Base-by-base conservation (phyloP, 2,797 vertebrate species). In the Serranus cabrilla region DNA sequence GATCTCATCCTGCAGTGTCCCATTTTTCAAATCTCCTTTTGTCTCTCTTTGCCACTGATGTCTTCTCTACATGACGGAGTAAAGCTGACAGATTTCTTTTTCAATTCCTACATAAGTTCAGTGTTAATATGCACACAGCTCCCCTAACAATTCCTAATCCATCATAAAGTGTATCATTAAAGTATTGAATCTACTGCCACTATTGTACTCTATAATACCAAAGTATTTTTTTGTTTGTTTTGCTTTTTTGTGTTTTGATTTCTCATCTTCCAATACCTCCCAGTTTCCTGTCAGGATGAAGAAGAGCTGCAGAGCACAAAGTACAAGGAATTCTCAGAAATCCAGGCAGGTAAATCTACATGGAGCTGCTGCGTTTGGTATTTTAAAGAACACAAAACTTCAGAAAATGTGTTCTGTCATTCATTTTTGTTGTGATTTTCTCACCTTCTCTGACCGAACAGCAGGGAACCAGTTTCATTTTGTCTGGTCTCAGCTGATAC, bases 261-360 rank as follows among this genome's bases (percentile, higher is more conserved):
- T 52, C 46, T 31, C 50, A 45, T 60, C 13, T 31, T 21, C 13
- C 11, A 66, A 13, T 34, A 20, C 31, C 20, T 43, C 57, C 21
- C 7, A 39, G 47, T 11, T 50, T 17, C 14, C 27, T 37, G 56
- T 46, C 31, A 69, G 40, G 25, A 56, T 64, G 16, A 52, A 47
- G 21, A 79, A 31, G n/a, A 68, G 23, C 54, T 65, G 57, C 37
- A 68, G 49, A 46, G 42, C 34, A 25, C 39, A 49, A 47, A 43
- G 57, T 52, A 18, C 64, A 17, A 56, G 58, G 37, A 14, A 25
- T 37, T 74, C 58, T 62, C 49, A 69, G 18, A 81, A 78, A 82
- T 43, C 20, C 55, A 74, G 55, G 43, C 57, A 68, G 50, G 56
- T 77, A 60, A 62, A 52, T 52, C 16, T 21, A 42, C 66, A 46